A percentile compares a stretch with the other conserved stretches of the same genome.
Evolutionary conservation across 2,888 invertebrate species (phyloP).

Genomic region (Ryuthela nishihirai): DNA sequence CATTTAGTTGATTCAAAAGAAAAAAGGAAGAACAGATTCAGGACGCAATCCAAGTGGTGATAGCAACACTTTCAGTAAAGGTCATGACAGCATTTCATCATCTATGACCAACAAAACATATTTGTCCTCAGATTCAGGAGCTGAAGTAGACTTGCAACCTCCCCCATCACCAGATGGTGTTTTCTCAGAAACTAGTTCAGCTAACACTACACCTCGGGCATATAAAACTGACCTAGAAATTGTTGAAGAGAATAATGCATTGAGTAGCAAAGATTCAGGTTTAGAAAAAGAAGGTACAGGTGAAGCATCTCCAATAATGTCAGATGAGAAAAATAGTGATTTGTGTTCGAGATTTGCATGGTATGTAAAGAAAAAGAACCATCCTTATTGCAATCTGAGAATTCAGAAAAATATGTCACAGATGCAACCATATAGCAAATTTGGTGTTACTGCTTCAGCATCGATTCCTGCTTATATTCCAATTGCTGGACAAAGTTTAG

Average conservation of each 20-base stretch:
- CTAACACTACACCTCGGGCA: constrained; percentile 11
- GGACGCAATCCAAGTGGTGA: constrained; percentile 24
- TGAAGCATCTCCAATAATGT: neutral
- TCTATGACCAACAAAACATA: constrained; percentile 33
- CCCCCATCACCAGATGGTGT: constrained; percentile 19
- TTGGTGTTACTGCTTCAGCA: neutral
- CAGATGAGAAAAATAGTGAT: neutral
- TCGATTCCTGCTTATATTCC: neutral
- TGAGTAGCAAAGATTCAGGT: constrained; percentile 20
- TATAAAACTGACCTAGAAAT: constrained; percentile 3
- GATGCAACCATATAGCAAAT: constrained; percentile 10
- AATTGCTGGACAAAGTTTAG: constrained; percentile 1
- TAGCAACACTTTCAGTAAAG: constrained; percentile 13
- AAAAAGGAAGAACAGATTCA: neutral
- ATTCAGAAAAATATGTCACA: neutral
- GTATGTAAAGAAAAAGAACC: constrained; percentile 2
- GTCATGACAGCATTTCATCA: constrained; percentile 30
- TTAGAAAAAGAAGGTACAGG: constrained; percentile 11
- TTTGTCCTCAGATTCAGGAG: constrained; percentile 28
- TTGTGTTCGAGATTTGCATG: neutral
- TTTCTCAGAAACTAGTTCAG: constrained; percentile 17
- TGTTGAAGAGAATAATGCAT: constrained; percentile 4
- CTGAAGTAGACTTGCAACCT: constrained; percentile 16
- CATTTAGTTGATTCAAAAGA: neutral
- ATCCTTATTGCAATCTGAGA: neutral